phyloP scores from a whole-genome alignment of 2,113 vertebrate species.

The Empidonax alnorum region DNA sequence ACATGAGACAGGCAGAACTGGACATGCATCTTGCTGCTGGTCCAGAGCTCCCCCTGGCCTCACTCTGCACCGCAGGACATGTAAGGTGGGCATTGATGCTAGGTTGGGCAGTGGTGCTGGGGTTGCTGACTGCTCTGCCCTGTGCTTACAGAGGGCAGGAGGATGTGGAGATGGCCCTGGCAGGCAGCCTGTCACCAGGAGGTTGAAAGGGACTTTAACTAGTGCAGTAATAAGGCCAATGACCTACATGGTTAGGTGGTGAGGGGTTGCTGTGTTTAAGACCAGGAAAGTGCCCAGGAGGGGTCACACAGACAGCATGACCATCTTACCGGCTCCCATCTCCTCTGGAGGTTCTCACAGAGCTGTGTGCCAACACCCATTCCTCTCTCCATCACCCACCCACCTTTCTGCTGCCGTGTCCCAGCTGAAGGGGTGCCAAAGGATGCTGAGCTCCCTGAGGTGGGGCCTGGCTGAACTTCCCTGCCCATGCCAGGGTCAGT shows the following conservation, averaged over 20 bases:
- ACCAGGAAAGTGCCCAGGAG: not conserved
- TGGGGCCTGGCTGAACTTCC: not conserved
- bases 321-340: not conserved
- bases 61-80: accelerated
- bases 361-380: not conserved
- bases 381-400: not conserved
- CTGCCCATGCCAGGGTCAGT: not conserved
- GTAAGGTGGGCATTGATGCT: not conserved
- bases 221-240: not conserved
- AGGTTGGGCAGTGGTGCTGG: not conserved
- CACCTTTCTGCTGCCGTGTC: not conserved
- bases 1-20: not conserved
- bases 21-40: not conserved
- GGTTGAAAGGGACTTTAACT: not conserved
- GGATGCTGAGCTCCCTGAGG: not conserved
- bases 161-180: not conserved
- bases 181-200: not conserved
- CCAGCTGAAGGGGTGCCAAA: not conserved
- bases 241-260: not conserved
- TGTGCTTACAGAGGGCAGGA: not conserved
- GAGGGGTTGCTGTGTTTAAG: not conserved
- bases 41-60: not conserved
- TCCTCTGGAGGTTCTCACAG: not conserved
- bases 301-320: not conserved
- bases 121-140: not conserved